Conservation (phyloP, 2,113 vertebrate species). For the Thalassarche chlororhynchos region DNA sequence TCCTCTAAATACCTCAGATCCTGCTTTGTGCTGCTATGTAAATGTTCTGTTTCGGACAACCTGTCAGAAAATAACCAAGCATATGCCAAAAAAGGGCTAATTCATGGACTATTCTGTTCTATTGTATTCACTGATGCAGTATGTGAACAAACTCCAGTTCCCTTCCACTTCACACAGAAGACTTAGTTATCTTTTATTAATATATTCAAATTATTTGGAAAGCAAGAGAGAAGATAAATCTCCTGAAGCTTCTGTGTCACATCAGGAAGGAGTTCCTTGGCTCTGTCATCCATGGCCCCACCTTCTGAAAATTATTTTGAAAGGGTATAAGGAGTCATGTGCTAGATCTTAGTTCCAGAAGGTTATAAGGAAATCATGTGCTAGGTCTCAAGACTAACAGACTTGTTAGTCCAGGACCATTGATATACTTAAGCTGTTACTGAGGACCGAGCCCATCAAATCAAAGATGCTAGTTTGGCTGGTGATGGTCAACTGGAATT, state of each 20-base stretch:
- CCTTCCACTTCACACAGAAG: background rate
- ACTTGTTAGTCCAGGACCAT: background rate
- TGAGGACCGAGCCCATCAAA: background rate
- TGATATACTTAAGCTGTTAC: background rate
- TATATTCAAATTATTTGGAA: background rate
- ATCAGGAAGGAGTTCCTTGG: background rate
- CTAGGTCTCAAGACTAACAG: background rate
- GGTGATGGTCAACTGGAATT: background rate
- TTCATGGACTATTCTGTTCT: background rate
- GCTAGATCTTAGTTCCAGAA: background rate
- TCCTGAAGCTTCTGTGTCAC: background rate
- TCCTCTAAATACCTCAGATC: slow-evolving; percentile 79
- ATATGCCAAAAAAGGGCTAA: background rate
- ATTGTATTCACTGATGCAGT: background rate
- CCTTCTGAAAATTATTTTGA: background rate
- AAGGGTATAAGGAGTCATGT: background rate
- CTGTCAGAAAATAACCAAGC: slow-evolving; percentile 65
- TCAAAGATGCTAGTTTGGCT: background rate
- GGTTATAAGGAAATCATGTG: background rate
- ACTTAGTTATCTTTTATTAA: background rate
- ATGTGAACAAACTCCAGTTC: background rate
- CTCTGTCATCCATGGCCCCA: background rate
- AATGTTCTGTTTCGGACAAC: slow-evolving; percentile 78
- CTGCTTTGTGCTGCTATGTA: slow-evolving; percentile 72
- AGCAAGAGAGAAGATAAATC: background rate